Percentiles rank a stretch among this genome's conserved stretches.
phyloP scores from a whole-genome alignment of 2,113 vertebrate genomes.

The Rhinopithecus roxellana region DNA sequence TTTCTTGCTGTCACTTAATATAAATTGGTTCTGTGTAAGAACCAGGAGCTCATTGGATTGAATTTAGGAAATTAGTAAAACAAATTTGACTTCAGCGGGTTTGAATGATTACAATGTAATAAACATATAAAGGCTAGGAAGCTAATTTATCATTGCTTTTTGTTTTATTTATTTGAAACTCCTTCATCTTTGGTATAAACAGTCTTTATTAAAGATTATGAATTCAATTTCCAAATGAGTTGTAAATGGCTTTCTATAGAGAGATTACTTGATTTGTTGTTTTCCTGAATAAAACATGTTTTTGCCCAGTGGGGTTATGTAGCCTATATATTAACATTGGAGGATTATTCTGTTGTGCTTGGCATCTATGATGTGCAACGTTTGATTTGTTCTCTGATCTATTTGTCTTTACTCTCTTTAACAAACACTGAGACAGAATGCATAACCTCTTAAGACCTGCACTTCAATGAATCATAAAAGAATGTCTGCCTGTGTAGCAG shows the following conservation, averaged over 20 bases:
- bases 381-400: slow-evolving; percentile 68
- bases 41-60: slow-evolving; percentile 54
- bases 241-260: slow-evolving; percentile 65
- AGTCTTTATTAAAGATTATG: slow-evolving; percentile 67
- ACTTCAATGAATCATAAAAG: slow-evolving; percentile 60
- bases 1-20: slow-evolving; percentile 65
- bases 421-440: slow-evolving; percentile 63
- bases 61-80: slow-evolving; percentile 71
- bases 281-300: slow-evolving; percentile 74
- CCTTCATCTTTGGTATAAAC: slow-evolving; percentile 60
- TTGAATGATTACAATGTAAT: slow-evolving; percentile 65
- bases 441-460: slow-evolving; percentile 67
- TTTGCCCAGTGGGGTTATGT: slow-evolving; percentile 59
- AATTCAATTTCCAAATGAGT: slow-evolving; percentile 69
- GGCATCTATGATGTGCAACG: slow-evolving; percentile 48
- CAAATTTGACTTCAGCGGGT: slow-evolving; percentile 62
- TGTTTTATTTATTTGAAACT: slow-evolving; percentile 63
- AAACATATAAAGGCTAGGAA: slow-evolving; percentile 47
- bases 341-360: slow-evolving; percentile 53
- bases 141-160: slow-evolving; percentile 66
- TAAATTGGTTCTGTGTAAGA: slow-evolving; percentile 69
- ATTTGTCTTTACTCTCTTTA: slow-evolving; percentile 66
- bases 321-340: slow-evolving; percentile 60
- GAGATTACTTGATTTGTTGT: slow-evolving; percentile 61
- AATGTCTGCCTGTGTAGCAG: slow-evolving; percentile 46